phyloP scores from a whole-genome alignment of 2,113 vertebrate genomes.

The Antennarius striatus region DNA sequence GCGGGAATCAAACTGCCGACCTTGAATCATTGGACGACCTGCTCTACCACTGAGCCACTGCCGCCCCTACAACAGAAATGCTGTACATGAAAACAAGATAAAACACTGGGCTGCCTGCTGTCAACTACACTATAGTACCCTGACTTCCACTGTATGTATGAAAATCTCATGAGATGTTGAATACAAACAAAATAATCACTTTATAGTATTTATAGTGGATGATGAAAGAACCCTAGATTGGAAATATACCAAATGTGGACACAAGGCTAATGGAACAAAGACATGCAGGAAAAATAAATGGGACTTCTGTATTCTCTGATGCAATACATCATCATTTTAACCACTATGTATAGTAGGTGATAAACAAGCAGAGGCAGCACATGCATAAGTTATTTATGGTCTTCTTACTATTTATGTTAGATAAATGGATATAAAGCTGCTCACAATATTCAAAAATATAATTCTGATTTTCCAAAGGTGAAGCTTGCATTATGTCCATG shows the following conservation, averaged over 20 bases:
- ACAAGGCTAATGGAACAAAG: conserved; percentile 10
- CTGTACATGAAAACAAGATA: neutral
- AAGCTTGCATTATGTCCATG: conserved; percentile 26
- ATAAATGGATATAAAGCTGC: conserved; percentile 20
- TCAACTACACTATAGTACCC: neutral
- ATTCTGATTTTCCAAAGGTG: conserved; percentile 47
- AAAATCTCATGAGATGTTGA: conserved; percentile 9
- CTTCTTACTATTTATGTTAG: conserved; percentile 8
- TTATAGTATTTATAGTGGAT: neutral
- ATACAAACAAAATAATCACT: no score
- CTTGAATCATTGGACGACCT: no score
- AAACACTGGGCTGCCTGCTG: neutral
- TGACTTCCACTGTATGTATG: neutral
- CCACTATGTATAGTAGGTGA: conserved; percentile 9
- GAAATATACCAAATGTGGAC: conserved; percentile 1
- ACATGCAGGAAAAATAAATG: neutral
- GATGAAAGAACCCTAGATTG: conserved; percentile 5
- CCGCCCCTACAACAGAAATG: neutral
- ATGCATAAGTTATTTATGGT: conserved; percentile 1
- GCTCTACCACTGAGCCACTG: no score
- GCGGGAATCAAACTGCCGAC: no score
- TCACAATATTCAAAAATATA: conserved; percentile 39
- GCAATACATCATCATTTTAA: conserved; percentile 35
- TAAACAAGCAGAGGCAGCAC: conserved; percentile 16
- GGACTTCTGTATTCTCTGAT: conserved; percentile 6